Percentiles rank a stretch among this genome's conserved stretches.
phyloP scores from a whole-genome alignment of 2,113 vertebrate genomes.

The Myanophis thanlyinensis region DNA sequence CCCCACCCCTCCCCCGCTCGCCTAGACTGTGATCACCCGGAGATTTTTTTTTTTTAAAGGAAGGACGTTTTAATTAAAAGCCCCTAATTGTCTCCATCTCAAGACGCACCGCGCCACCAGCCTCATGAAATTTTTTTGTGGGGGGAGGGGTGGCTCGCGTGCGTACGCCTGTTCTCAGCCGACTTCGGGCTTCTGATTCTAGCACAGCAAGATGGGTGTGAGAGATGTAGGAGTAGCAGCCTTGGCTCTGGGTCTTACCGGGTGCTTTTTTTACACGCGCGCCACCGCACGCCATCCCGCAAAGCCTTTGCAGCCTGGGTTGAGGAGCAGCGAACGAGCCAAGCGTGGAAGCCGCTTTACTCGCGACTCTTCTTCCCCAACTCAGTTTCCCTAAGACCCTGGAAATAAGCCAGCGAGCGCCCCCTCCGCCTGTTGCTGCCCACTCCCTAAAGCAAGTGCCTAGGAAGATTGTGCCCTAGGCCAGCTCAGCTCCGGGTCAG shows the following conservation, averaged over 20 bases:
- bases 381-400: neutral
- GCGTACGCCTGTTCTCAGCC: neutral
- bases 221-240: slow-evolving; percentile 5
- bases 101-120: neutral
- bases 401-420: neutral
- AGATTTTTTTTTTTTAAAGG: slow-evolving; percentile 7
- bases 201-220: neutral
- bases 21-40: slow-evolving; percentile 3
- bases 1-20: neutral
- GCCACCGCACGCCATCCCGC: neutral
- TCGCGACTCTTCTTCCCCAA: no score
- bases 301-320: neutral
- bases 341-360: neutral
- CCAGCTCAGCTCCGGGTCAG: slow-evolving; percentile 2
- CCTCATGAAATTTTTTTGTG: slow-evolving; percentile 16
- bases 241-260: neutral
- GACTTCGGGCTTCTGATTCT: neutral
- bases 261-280: neutral
- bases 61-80: slow-evolving; percentile 31
- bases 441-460: slow-evolving; percentile 3
- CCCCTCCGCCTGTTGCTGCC: neutral
- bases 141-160: neutral
- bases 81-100: neutral
- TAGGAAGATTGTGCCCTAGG: neutral
- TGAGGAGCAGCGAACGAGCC: neutral